Percentiles rank a stretch among this genome's conserved stretches.
These are phyloP conservation scores for Neuroscelio doddi DNA, from an alignment of 2,888 invertebrate genomes.

Conservation along the genomic window DNA sequence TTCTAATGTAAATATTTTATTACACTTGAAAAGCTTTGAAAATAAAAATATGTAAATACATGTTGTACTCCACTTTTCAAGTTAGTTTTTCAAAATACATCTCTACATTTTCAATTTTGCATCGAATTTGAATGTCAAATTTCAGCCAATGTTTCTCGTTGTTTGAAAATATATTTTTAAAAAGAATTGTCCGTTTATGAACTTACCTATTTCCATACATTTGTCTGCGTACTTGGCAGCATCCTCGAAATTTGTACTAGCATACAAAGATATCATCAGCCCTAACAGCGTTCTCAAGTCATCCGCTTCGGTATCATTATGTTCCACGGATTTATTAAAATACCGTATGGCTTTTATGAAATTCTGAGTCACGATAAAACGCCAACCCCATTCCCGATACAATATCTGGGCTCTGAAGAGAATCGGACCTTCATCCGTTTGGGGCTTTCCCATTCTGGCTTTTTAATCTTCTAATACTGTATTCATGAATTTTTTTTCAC, in stretches of 20 bases:
- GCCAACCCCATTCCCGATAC: conserved; percentile 7
- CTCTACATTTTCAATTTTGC: too few species aligned
- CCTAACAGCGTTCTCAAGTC: conserved; percentile 4
- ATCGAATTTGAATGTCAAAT: too few species aligned
- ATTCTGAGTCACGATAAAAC: conserved; percentile 3
- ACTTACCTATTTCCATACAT: conserved; percentile 4
- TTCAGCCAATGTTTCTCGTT: too few species aligned
- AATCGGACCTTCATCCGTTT: not conserved
- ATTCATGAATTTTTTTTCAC: not conserved
- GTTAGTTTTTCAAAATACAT: too few species aligned
- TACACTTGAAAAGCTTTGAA: too few species aligned
- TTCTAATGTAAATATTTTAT: too few species aligned
- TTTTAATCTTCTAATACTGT: not conserved
- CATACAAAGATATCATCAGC: not conserved
- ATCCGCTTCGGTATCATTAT: not conserved
- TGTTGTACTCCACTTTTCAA: too few species aligned
- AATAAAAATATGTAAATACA: too few species aligned
- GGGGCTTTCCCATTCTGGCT: not conserved
- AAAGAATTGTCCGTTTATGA: too few species aligned
- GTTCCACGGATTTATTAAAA: not conserved
- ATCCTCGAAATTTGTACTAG: not conserved
- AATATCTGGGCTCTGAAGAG: not conserved
- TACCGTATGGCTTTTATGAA: not conserved
- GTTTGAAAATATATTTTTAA: too few species aligned
- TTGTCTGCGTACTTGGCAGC: not conserved